Evolutionary conservation across 2,113 vertebrate species (phyloP), one percentile per base, ranked within the genome.

Genomic region (Jaculus jaculus): DNA sequence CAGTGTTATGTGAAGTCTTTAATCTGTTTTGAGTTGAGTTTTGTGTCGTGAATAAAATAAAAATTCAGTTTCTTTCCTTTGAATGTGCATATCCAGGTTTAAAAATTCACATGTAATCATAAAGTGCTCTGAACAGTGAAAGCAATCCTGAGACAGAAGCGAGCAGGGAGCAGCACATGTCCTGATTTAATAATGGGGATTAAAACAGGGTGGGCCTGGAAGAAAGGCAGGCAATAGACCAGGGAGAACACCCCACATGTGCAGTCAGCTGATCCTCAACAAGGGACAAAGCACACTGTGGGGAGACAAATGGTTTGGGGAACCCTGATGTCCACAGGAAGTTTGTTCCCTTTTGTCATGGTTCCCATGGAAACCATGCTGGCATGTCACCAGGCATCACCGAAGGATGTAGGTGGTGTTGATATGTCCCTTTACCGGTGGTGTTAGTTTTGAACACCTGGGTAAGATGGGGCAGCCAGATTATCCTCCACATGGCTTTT

Each of bases 341-440:
- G 34, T 18, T 60, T 4, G 7, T 42, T 26, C 2, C 32, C 58
- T 39, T 21, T 28, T 61, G 51, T 12, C 17, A 2, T 10, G n/a
- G 32, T 26, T 11, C 26, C 26, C 13, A 15, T 20, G 39, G 26
- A 5, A 80, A 20, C n/a, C 9, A 1, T 11, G 37, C 24, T 17
- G 18, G 34, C 20, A 8, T 63, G 77, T 78, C 72, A 28, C 20
- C 10, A 13, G 1, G 6, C 26, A 2, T 65, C 66, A 0, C 0
- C 0, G 4, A 37, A 23, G 16, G 18, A 54, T 2, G 18, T 13
- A 6, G 0, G 18, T 7, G 17, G 3, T 0, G 0, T 65, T 6
- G 0, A 15, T 9, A 24, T 6, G 24, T 39, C 77, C 81, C 20
- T 4, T 24, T 9, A 8, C 5, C 30, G 15, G 7, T 16, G 24